A percentile compares a stretch with the other conserved stretches of the same genome.
Evolutionary conservation across 2,113 vertebrate genomes (phyloP).

Genomic region (Gila orcuttii): DNA sequence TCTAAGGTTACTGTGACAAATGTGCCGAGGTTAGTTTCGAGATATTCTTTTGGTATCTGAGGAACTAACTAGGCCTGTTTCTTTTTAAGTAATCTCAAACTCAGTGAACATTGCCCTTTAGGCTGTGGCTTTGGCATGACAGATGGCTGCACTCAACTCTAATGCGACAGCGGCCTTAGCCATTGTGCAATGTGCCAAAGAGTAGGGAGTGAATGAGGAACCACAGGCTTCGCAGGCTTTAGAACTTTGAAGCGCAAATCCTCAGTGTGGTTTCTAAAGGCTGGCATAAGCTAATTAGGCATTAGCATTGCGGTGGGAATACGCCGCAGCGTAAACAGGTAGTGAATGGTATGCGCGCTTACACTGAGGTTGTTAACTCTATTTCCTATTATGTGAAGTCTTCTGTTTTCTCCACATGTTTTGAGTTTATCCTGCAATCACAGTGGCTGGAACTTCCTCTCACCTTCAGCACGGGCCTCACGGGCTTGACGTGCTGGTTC

Average conservation of each 20-base stretch:
- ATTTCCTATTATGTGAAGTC: neutral
- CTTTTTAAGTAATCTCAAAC: slow-evolving; percentile 42
- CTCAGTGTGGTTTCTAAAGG: slow-evolving; percentile 16
- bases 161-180: slow-evolving; percentile 39
- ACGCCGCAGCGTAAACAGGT: neutral
- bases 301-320: slow-evolving; percentile 7
- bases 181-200: slow-evolving; percentile 25
- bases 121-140: slow-evolving; percentile 49
- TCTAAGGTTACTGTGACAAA: slow-evolving; percentile 43
- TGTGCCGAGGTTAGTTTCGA: slow-evolving; percentile 21
- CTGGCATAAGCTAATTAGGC: slow-evolving; percentile 24
- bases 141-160: slow-evolving; percentile 49
- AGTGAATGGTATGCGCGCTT: neutral
- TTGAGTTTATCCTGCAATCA: neutral
- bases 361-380: neutral
- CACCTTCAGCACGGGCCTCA: slow-evolving; percentile 86
- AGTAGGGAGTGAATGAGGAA: neutral
- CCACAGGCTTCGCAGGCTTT: slow-evolving; percentile 11
- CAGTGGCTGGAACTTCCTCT: slow-evolving; percentile 24
- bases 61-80: slow-evolving; percentile 39
- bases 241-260: slow-evolving; percentile 23
- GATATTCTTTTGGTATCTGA: slow-evolving; percentile 28
- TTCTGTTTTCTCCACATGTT: neutral
- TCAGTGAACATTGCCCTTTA: slow-evolving; percentile 51
- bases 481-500: slow-evolving; percentile 78